Base-by-base conservation (phyloP, 2,888 invertebrate species). In the Vanessa cardui region DNA sequence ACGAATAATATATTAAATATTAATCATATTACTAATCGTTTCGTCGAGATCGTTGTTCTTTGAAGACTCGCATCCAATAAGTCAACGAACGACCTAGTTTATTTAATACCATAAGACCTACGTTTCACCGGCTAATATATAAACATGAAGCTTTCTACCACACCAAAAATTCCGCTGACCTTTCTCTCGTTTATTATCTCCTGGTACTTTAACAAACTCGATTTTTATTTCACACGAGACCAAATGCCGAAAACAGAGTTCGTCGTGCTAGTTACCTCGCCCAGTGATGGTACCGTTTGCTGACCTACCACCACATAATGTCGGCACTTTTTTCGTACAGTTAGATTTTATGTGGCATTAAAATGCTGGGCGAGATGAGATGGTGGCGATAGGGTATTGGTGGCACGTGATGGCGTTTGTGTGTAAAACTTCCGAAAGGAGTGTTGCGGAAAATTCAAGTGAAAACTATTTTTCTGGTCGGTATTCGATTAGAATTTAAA, bases 221-320 rank as follows among this genome's bases (percentile, higher is more conserved):
- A 69, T 83, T 86, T 88, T 87, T 87, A 89, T 89, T 88, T 84
- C 79, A 80, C 82, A 83, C 83, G 82, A 80, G 80, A 78, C 76
- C 70, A 82, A 85, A 83, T 83, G 82, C 84, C 65, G 63, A 71
- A 84, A 83, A 84, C 83, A 84, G 81, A 83, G 78, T 76, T 80
- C 78, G 69, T 76, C 73, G 92, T 87, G 78, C 90, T 80, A 90
- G 78, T 84, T 89, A 77, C 74, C 68, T 69, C 72, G 87, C 58
- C 39, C 33, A 63, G 54, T 86, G 88, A 75, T 86, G 84, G 78
- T 90, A 90, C 91, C 92, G 92, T 90, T 87, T 84, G 80, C 82
- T 82, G 92, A 92, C 92, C 92, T 91, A 92, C 90, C 91, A 90
- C 87, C 84, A 90, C 87, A 89, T 83, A 85, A 85, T 77, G 86